Evolutionary conservation across 1,140 invertebrate species (phyloP).

Genomic region (Hirudo medicinalis): DNA sequence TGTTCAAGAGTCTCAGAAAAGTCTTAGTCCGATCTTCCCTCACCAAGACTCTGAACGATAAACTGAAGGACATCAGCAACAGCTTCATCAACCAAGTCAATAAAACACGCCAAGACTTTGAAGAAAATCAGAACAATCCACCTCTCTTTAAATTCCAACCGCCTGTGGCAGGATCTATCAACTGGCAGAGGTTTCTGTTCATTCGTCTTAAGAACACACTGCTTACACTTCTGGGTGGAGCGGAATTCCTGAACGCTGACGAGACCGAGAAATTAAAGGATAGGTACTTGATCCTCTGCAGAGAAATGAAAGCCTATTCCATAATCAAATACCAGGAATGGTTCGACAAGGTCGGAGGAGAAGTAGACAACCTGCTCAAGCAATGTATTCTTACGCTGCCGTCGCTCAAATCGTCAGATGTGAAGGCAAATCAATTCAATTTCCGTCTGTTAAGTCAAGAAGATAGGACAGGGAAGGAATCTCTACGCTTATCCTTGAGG

Average conservation of each 20-base stretch:
- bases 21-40: constrained; percentile 60
- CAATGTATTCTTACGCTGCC: background rate
- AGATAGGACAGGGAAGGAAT: background rate
- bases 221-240: constrained; percentile 57
- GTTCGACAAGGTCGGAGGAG: constrained; percentile 33
- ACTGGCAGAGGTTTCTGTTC: constrained; percentile 64
- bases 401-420: background rate
- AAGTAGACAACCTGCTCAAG: background rate
- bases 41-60: constrained; percentile 55
- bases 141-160: constrained; percentile 62
- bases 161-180: constrained; percentile 63
- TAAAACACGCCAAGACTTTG: constrained; percentile 40
- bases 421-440: background rate
- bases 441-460: background rate
- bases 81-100: constrained; percentile 66
- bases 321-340: constrained; percentile 42
- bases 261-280: constrained; percentile 55
- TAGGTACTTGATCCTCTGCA: constrained; percentile 60
- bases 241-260: constrained; percentile 59
- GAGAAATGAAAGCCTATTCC: constrained; percentile 62
- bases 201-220: constrained; percentile 62
- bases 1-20: constrained; percentile 63
- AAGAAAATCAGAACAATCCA: constrained; percentile 54
- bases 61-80: constrained; percentile 68
- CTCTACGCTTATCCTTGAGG: constrained; percentile 6